Evolutionary conservation across 1,140 invertebrate species (phyloP).

Genomic region (Bombyx mandarina): DNA sequence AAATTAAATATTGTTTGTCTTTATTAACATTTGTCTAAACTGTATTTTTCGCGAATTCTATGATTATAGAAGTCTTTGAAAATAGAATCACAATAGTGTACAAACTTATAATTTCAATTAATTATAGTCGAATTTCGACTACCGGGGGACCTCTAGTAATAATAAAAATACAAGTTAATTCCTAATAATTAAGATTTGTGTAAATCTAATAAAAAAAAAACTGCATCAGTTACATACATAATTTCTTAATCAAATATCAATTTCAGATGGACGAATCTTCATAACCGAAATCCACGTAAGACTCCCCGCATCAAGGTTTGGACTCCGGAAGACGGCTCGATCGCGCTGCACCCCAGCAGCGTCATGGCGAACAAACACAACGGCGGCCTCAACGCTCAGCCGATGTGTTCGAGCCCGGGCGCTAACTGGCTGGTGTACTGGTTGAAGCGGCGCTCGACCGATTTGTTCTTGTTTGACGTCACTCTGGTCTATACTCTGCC

Average conservation of each 20-base stretch:
- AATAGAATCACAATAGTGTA: too few relatives aligned
- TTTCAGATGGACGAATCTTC: conserved; percentile 35
- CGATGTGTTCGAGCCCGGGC: conserved; percentile 27
- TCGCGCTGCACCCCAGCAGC: conserved; percentile 54
- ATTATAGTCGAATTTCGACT: too few relatives aligned
- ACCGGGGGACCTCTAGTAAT: too few relatives aligned
- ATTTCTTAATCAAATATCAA: neutral
- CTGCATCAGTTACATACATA: neutral
- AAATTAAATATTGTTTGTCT: too few relatives aligned
- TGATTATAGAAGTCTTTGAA: too few relatives aligned
- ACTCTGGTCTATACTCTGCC: conserved; percentile 60
- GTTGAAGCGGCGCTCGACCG: conserved; percentile 49
- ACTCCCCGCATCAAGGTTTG: conserved; percentile 15
- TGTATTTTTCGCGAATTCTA: too few relatives aligned
- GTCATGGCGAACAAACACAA: conserved; percentile 26
- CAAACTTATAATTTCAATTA: too few relatives aligned
- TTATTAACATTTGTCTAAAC: too few relatives aligned
- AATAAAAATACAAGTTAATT: too few relatives aligned
- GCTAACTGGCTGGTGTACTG: conserved; percentile 62
- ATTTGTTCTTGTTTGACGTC: conserved; percentile 52
- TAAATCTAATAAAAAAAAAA: too few relatives aligned
- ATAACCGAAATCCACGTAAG: conserved; percentile 16
- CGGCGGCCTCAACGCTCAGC: too few relatives aligned
- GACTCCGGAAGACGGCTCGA: conserved; percentile 45
- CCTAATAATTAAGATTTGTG: too few relatives aligned